These are phyloP conservation scores for Dicrurus megarhynchus DNA, from an alignment of 2,113 vertebrate genomes.

Conservation along the genomic window DNA sequence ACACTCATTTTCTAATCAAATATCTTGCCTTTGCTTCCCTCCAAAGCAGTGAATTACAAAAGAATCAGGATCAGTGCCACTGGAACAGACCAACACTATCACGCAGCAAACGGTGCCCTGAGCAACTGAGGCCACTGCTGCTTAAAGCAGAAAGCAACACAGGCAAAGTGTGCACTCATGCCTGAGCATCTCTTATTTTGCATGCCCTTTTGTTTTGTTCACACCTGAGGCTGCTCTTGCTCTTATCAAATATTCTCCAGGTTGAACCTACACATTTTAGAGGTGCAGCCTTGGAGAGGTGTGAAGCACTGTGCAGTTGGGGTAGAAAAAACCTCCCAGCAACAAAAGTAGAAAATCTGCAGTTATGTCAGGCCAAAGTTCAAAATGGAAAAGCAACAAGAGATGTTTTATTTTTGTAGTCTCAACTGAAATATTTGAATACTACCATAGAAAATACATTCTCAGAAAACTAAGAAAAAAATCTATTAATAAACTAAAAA, in stretches of 20 bases:
- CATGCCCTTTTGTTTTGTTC: neutral
- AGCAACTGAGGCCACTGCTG: neutral
- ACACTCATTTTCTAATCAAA: neutral
- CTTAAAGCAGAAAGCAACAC: neutral
- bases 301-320: accelerated
- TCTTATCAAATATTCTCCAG: neutral
- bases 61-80: neutral
- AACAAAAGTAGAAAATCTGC: neutral
- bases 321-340: neutral
- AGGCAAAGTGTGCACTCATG: accelerated
- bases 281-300: neutral
- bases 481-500: neutral
- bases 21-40: neutral
- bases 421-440: neutral
- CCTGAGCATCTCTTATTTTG: neutral
- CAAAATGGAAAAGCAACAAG: neutral
- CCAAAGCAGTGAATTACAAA: neutral
- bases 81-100: neutral
- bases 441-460: accelerated
- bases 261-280: accelerated
- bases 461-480: neutral
- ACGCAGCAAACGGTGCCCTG: neutral
- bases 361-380: neutral
- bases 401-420: neutral
- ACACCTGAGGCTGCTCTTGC: neutral